Evolutionary conservation across 1,140 invertebrate genomes (phyloP), one percentile per base, ranked within the genome.

Genomic region (Pogonomyrmex californicus): DNA sequence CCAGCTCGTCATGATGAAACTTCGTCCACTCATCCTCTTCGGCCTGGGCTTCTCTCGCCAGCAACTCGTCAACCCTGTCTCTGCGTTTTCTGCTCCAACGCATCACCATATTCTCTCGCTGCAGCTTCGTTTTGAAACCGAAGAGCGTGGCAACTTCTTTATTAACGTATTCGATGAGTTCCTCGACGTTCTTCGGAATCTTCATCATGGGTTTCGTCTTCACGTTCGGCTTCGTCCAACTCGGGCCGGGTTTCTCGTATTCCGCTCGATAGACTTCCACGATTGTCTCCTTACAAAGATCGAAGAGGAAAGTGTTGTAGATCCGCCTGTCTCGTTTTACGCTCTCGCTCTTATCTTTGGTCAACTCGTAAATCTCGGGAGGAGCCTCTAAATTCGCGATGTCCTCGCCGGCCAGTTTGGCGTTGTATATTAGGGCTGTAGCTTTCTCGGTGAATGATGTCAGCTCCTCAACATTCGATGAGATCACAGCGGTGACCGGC

Each of bases 11-110:
- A 33, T 96, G 95, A 91, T 97, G 96, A 91, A 97, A 98, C 90
- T 97, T 97, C 0, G 97, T 96, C 97, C 97, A 98, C 68, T 97
- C 96, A 5, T 96, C 94, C 93, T 98, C 97, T 91, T 97, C 97
- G 44, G 96, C 96, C 82, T 97, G 96, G 23, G 97, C 95, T 93
- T 98, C 97, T 60, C 96, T 93, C 2, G 97, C 96, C 49, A 98
- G 93, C 62, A 98, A 94, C 88, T 97, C 96, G 92, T 98, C 97
- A 0, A 98, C 97, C 82, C 96, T 95, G 90, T 98, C 97, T 51
- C 97, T 94, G 90, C 97, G 96, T 93, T 97, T 97, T 12, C 96
- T 94, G 76, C 96, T 96, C 96, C 97, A 97, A 90, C 96, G 96
- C 92, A 97, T 96, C 38, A 97, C 96, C 89, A 96, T 93, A 87